A percentile compares a stretch with the other conserved stretches of the same genome.
phyloP scores from a whole-genome alignment of 2,113 vertebrate genomes.

The Cyphomyrus plagiostoma region DNA sequence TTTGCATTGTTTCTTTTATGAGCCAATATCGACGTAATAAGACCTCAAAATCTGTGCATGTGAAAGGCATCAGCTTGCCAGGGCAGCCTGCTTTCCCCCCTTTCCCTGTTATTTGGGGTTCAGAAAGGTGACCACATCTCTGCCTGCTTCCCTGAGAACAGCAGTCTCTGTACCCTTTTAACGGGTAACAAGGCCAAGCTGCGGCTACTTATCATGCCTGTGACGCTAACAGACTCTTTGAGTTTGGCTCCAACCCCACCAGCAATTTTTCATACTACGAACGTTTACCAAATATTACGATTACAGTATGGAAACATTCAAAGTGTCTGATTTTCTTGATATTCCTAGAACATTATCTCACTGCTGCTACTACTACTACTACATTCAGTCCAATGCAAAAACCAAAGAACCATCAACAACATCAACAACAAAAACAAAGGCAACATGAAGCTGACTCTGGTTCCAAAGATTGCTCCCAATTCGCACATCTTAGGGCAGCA shows the following conservation, averaged over 20 bases:
- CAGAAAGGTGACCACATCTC: not conserved
- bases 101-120: not conserved
- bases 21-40: not conserved
- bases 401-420: not conserved
- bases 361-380: not conserved
- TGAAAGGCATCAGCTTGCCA: not conserved
- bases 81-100: not conserved
- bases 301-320: not conserved
- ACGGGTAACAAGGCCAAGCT: not conserved
- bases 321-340: not conserved
- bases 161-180: not conserved
- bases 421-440: not conserved
- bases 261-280: not conserved
- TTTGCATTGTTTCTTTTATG: not conserved
- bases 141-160: not conserved
- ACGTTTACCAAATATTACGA: too few relatives aligned
- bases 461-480: not conserved
- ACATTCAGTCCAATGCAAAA: not conserved
- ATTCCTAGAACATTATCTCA: not conserved
- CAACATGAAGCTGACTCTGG: not conserved
- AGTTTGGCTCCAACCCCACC: not conserved
- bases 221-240: not conserved
- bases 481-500: not conserved
- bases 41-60: not conserved
- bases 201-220: not conserved